These are phyloP conservation scores for Neosilurus hyrtlii DNA, from an alignment of 2,797 vertebrate genomes.

Conservation along the genomic window DNA sequence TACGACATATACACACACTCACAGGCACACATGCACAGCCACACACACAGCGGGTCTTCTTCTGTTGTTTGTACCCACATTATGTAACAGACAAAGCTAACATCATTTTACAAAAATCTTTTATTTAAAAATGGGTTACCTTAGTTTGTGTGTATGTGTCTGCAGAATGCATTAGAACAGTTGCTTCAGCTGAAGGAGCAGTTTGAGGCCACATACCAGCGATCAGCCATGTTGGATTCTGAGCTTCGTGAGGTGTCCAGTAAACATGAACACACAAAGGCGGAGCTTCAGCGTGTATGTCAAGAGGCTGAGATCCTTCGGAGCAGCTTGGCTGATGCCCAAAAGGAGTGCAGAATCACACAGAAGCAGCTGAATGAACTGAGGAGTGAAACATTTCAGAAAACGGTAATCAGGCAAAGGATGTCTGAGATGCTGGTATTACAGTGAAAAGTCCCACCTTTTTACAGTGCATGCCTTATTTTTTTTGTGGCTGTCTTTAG, in stretches of 20 bases:
- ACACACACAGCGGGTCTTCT: not conserved
- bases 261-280: conserved; percentile 86
- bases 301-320: conserved; percentile 86
- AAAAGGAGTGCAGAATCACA: conserved; percentile 79
- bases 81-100: too few relatives aligned
- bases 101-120: too few relatives aligned
- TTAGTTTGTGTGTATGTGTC: conserved; percentile 8
- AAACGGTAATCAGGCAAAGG: conserved; percentile 60
- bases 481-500: too few relatives aligned
- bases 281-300: conserved; percentile 84
- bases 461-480: not conserved
- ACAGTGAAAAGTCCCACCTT: not conserved
- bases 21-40: not conserved
- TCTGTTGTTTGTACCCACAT: not conserved
- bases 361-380: conserved; percentile 72
- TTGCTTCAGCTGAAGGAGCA: conserved; percentile 91
- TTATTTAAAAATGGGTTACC: too few relatives aligned
- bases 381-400: conserved; percentile 68
- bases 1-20: conserved; percentile 41
- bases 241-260: conserved; percentile 88
- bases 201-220: conserved; percentile 86
- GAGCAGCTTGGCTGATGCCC: conserved; percentile 79
- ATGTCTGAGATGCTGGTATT: not conserved
- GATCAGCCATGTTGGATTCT: conserved; percentile 83
- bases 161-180: conserved; percentile 85